phyloP scores from a whole-genome alignment of 1,140 invertebrate genomes.

The Octopus bimaculoides region DNA sequence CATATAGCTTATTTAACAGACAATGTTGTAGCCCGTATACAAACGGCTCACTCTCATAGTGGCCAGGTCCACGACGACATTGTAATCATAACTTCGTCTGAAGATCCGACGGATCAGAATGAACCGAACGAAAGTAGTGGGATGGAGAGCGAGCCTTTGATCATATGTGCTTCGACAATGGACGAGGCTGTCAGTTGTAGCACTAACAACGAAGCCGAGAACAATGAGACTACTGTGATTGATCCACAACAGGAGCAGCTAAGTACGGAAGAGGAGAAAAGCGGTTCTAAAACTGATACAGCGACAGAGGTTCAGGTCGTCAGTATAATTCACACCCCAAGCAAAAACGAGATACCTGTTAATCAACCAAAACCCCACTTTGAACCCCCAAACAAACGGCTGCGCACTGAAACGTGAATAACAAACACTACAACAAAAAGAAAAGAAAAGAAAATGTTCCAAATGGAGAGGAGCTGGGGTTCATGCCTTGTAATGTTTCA shows the following conservation, averaged over 20 bases:
- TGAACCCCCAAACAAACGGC: neutral
- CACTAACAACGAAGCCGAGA: neutral
- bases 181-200: slow-evolving; percentile 3
- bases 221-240: neutral
- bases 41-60: neutral
- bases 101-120: neutral
- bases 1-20: neutral
- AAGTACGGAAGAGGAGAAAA: neutral
- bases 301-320: neutral
- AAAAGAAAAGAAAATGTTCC: neutral
- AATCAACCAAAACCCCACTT: no score
- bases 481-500: no score
- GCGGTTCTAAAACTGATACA: neutral
- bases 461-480: neutral
- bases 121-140: neutral
- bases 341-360: neutral
- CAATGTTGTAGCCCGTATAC: slow-evolving; percentile 6
- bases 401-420: neutral
- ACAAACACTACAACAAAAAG: neutral
- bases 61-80: slow-evolving; percentile 9
- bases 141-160: neutral
- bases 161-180: neutral
- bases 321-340: neutral
- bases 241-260: no score
- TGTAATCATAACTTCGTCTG: slow-evolving; percentile 8